Conservation (phyloP, 2,113 vertebrate species). For the Alaudala cheleensis region DNA sequence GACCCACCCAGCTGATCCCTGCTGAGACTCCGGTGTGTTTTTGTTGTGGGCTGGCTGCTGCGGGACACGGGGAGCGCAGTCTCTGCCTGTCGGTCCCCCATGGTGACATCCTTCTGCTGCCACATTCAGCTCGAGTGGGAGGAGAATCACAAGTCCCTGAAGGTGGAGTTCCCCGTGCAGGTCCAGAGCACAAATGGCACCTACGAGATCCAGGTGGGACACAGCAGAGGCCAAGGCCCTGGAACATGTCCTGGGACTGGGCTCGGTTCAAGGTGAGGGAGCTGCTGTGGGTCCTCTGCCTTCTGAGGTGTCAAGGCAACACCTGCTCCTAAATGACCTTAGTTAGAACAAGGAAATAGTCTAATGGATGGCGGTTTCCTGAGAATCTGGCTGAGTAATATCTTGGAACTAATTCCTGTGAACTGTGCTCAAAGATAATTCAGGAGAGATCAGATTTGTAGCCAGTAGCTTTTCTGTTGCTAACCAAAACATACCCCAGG, state of each 20-base stretch:
- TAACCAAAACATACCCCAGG: not conserved
- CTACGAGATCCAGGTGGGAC: constrained; percentile 96
- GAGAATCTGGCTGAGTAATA: not conserved
- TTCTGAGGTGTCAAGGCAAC: not conserved
- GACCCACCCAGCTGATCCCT: not conserved
- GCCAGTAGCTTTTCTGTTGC: not conserved
- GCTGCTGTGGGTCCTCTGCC: not conserved
- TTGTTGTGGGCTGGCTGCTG: not conserved
- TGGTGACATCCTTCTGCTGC: not conserved
- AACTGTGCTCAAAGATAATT: not conserved
- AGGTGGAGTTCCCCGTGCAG: constrained; percentile 91
- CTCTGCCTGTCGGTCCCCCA: not conserved
- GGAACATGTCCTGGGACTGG: constrained; percentile 98
- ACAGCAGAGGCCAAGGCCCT: constrained; percentile 90
- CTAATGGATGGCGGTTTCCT: not conserved
- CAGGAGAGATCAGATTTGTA: not conserved
- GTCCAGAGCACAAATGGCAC: constrained; percentile 83
- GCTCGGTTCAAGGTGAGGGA: constrained; percentile 87
- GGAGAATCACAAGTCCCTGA: constrained; percentile 93
- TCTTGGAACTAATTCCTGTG: not conserved
- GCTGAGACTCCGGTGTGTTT: not conserved
- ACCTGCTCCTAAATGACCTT: not conserved
- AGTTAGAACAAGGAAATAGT: not conserved
- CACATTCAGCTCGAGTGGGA: constrained; percentile 84
- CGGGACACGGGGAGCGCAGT: rapidly evolving